Evolutionary conservation across 1,140 invertebrate genomes (phyloP).

Genomic region (Brachionus manjavacas): DNA sequence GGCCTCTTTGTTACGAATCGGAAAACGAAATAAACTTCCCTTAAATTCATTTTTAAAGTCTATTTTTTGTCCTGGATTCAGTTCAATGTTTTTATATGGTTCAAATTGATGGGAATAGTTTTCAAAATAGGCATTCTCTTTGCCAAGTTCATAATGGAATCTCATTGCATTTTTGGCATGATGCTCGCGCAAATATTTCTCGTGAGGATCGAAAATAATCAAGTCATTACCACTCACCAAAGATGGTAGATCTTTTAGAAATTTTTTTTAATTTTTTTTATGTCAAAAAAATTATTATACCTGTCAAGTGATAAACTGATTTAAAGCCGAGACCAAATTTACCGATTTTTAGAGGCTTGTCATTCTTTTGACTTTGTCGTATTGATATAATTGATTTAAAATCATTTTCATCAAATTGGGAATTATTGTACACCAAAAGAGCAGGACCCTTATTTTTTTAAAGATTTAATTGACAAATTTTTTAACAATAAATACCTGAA

Average conservation of each 20-base stretch:
- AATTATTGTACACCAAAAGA: constrained; percentile 51
- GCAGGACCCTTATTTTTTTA: constrained; percentile 49
- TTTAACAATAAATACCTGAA: neutral
- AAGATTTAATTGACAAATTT: no score
- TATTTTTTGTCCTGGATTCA: neutral
- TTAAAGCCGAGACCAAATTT: constrained; percentile 52
- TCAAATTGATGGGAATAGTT: constrained; percentile 17
- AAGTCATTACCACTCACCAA: constrained; percentile 48
- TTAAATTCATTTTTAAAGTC: constrained; percentile 38
- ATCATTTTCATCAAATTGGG: constrained; percentile 49
- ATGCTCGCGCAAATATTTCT: constrained; percentile 21
- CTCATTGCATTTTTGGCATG: neutral
- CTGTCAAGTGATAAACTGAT: constrained; percentile 52
- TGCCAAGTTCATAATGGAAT: neutral
- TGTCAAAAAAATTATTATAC: constrained; percentile 39
- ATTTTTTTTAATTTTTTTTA: neutral
- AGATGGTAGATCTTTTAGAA: constrained; percentile 48
- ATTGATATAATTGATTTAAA: constrained; percentile 50
- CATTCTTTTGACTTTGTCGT: constrained; percentile 48
- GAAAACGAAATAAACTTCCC: constrained; percentile 45
- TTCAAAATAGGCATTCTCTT: neutral
- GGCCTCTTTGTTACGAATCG: constrained; percentile 43
- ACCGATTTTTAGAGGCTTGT: constrained; percentile 50
- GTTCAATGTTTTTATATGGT: constrained; percentile 16
- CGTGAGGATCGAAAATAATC: constrained; percentile 48